A percentile compares a stretch with the other conserved stretches of the same genome.
Evolutionary conservation across 1,140 invertebrate genomes (phyloP).

Genomic region (Frieseomelitta varia): DNA sequence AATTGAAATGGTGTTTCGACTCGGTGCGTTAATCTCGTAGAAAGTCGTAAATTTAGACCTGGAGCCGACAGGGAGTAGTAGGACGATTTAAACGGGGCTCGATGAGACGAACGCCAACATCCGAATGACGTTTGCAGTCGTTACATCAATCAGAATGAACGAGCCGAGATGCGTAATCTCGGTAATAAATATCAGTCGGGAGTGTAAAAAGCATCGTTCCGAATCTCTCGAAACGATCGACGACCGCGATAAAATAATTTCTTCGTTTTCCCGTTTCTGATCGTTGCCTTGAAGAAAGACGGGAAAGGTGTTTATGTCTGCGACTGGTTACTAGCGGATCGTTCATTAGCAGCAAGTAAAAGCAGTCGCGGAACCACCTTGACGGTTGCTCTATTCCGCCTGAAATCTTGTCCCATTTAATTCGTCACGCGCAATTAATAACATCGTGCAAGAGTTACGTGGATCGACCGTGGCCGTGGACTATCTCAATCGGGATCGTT

Average conservation of each 20-base stretch:
- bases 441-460: background rate
- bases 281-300: no score
- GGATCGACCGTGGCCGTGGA: background rate
- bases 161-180: slow-evolving; percentile 32
- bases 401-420: slow-evolving; percentile 27
- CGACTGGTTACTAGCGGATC: background rate
- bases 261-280: no score
- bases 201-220: background rate
- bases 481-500: background rate
- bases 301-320: background rate
- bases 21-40: slow-evolving; percentile 17
- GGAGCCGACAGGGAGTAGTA: slow-evolving; percentile 13
- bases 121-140: slow-evolving; percentile 28
- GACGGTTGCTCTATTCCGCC: background rate
- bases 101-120: slow-evolving; percentile 1
- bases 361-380: background rate
- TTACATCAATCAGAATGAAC: slow-evolving; percentile 36
- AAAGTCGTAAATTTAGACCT: slow-evolving; percentile 51
- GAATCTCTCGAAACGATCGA: background rate
- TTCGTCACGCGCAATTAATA: slow-evolving; percentile 24
- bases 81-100: slow-evolving; percentile 33
- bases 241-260: background rate
- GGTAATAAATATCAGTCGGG: background rate
- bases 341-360: slow-evolving; percentile 12
- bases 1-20: slow-evolving; percentile 22